A percentile compares a stretch with the other conserved stretches of the same genome.
Conservation (phyloP, 2,113 vertebrate species). For the Nipponia nippon region DNA sequence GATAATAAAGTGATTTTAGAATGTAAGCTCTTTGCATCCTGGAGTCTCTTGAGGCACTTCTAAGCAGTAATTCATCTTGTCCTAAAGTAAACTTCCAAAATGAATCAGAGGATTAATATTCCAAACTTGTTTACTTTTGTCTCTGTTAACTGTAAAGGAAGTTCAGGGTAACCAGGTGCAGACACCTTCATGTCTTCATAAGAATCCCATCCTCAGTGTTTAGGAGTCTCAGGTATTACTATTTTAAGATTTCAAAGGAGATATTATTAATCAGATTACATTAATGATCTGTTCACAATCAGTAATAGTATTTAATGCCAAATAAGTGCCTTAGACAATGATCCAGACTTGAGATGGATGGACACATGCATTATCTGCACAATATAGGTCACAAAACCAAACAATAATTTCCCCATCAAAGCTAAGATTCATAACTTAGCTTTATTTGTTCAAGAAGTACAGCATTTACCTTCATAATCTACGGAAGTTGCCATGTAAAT, state of each 20-base stretch:
- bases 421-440: background rate
- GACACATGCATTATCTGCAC: background rate
- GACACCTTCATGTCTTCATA: background rate
- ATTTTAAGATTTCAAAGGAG: background rate
- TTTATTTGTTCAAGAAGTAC: background rate
- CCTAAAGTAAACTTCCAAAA: background rate
- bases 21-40: background rate
- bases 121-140: background rate
- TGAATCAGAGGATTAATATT: background rate
- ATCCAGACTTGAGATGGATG: background rate
- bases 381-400: background rate
- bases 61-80: background rate
- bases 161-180: background rate
- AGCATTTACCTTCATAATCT: background rate
- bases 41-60: background rate
- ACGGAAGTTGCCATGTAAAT: background rate
- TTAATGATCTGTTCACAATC: background rate
- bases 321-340: background rate
- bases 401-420: background rate
- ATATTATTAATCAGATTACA: background rate
- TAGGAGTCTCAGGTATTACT: background rate
- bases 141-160: background rate
- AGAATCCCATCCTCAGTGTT: background rate
- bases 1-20: background rate
- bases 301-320: background rate